Evolutionary conservation across 2,888 invertebrate species (phyloP).

Genomic region (Kryphioiulus occultus): DNA sequence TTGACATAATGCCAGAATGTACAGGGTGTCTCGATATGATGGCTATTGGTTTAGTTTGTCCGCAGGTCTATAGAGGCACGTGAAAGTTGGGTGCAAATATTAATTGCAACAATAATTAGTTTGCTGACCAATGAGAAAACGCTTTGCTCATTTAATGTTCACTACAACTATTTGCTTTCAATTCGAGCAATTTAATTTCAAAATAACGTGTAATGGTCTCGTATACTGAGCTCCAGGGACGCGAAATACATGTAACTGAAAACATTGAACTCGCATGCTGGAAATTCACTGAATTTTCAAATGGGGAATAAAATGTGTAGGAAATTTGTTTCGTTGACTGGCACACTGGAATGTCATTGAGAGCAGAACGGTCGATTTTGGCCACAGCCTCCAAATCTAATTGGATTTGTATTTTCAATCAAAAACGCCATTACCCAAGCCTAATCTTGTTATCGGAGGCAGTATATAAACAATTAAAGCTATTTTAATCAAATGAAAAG

Average conservation of each 20-base stretch:
- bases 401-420: neutral
- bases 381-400: neutral
- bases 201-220: neutral
- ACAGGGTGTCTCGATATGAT: no score
- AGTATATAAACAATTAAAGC: constrained; percentile 30
- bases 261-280: neutral
- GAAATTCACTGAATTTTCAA: neutral
- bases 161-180: neutral
- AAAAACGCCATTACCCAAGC: constrained; percentile 15
- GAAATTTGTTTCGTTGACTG: neutral
- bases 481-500: constrained; percentile 36
- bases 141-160: neutral
- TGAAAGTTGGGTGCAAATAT: neutral
- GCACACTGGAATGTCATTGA: neutral
- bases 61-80: neutral
- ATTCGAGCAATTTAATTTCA: neutral
- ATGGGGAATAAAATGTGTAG: neutral
- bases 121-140: neutral
- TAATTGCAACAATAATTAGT: neutral
- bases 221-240: neutral
- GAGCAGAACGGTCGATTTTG: neutral
- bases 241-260: neutral
- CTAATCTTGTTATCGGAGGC: constrained; percentile 32
- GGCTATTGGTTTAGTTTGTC: no score
- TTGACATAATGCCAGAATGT: no score